Evolutionary conservation across 2,888 invertebrate species (phyloP).

Genomic region (Lathronympha strigana): DNA sequence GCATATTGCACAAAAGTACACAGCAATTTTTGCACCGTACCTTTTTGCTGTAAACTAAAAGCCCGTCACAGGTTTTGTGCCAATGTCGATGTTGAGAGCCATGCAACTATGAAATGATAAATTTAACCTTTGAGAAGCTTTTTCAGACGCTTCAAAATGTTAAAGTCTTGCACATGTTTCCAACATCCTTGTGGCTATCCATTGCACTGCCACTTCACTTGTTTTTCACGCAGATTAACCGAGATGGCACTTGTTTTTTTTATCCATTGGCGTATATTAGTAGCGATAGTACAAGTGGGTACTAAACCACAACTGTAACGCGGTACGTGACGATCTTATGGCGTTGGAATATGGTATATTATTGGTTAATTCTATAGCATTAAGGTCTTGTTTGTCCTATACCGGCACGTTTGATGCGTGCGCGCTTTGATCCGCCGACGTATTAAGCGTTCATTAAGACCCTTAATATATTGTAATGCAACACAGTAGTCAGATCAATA

Average conservation of each 20-base stretch:
- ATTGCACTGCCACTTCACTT: slow-evolving; percentile 25
- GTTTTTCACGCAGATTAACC: slow-evolving; percentile 21
- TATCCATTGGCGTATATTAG: slow-evolving; percentile 62
- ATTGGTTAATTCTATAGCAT: background rate
- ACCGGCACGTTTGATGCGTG: slow-evolving; percentile 48
- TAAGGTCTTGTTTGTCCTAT: slow-evolving; percentile 25
- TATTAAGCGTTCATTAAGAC: slow-evolving; percentile 73
- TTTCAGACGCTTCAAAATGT: slow-evolving; percentile 2
- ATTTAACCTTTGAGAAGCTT: background rate
- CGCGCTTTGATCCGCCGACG: slow-evolving; percentile 68
- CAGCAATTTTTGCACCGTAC: background rate
- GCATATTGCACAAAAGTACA: background rate
- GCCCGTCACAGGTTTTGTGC: no score
- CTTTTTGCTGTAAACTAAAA: no score
- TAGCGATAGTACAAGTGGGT: slow-evolving; percentile 71
- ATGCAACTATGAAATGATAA: background rate
- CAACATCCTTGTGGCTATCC: slow-evolving; percentile 6
- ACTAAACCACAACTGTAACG: background rate
- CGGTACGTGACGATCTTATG: background rate
- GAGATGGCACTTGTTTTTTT: slow-evolving; percentile 31
- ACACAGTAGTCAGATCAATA: slow-evolving; percentile 50
- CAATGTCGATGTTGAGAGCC: no score
- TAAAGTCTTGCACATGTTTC: slow-evolving; percentile 23
- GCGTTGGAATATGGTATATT: slow-evolving; percentile 6
- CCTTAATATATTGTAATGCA: slow-evolving; percentile 54